Conservation (phyloP, 2,797 vertebrate genomes). For the Poeciliopsis turneri region DNA sequence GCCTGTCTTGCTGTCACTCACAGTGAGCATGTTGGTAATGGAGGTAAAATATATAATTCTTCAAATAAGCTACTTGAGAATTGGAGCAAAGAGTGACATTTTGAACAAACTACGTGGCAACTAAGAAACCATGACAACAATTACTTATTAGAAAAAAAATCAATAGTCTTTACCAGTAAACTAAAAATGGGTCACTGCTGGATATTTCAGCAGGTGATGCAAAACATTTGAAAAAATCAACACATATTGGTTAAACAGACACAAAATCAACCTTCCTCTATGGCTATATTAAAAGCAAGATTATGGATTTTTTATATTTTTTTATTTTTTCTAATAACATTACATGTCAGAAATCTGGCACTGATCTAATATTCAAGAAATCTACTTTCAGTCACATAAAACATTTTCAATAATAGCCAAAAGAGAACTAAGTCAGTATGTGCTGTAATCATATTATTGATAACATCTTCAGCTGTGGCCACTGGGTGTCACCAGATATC, state of each 20-base stretch:
- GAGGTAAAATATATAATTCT: background rate
- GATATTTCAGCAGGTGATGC: too few relatives aligned
- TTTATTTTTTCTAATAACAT: background rate
- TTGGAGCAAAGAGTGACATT: background rate
- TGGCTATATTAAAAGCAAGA: background rate
- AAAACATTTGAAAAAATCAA: background rate
- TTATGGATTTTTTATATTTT: too few relatives aligned
- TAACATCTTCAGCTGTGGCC: slow-evolving; percentile 71
- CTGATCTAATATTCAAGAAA: background rate
- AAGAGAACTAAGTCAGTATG: background rate
- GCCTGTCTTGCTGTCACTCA: background rate
- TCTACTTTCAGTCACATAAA: slow-evolving; percentile 1
- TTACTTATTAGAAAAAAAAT: background rate
- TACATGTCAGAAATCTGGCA: background rate
- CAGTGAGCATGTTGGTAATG: background rate
- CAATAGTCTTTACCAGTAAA: too few relatives aligned
- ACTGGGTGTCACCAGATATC: slow-evolving; percentile 79
- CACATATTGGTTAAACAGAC: background rate
- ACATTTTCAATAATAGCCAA: background rate
- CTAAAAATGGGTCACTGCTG: too few relatives aligned
- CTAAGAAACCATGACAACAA: background rate
- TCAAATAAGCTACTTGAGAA: background rate
- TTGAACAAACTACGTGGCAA: background rate
- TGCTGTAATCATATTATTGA: slow-evolving; percentile 35
- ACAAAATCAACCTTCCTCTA: background rate